Percentiles rank a stretch among this genome's conserved stretches.
These are phyloP conservation scores for Actinostola sp. DNA, from an alignment of 92 coral and sea anemone species.

Conservation along the genomic window DNA sequence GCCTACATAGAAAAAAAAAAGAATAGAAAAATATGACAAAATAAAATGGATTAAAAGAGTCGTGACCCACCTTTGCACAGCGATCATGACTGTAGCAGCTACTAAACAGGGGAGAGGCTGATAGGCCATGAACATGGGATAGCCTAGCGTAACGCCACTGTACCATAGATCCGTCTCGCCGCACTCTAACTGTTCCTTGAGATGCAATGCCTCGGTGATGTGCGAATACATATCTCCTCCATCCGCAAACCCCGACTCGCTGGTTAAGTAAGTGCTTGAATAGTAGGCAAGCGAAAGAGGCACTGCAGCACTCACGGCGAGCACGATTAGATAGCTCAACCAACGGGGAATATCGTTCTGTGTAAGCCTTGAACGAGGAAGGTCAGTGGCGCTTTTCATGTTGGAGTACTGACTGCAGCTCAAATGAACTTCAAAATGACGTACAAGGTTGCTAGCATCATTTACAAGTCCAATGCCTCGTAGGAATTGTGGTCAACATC, in stretches of 20 bases:
- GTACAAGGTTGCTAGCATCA: no score
- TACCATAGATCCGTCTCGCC: constrained; percentile 78
- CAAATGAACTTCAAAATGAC: no score
- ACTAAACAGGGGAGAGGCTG: constrained; percentile 74
- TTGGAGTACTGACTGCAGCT: background rate
- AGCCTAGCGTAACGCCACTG: constrained; percentile 66
- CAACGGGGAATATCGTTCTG: constrained; percentile 65
- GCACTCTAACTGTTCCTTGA: constrained; percentile 50
- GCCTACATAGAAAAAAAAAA: background rate
- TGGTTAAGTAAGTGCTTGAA: constrained; percentile 55
- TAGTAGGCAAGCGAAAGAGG: constrained; percentile 44
- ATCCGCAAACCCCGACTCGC: constrained; percentile 54
- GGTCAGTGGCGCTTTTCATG: background rate
- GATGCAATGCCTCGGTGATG: constrained; percentile 45
- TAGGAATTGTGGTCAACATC: background rate
- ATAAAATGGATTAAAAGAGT: background rate
- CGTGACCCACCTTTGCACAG: constrained; percentile 61
- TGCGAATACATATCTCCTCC: constrained; percentile 81
- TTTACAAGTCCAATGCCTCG: no score
- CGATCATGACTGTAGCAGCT: constrained; percentile 54
- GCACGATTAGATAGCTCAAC: constrained; percentile 55
- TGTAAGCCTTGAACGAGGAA: background rate
- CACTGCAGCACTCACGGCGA: constrained; percentile 54
- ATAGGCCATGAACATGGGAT: constrained; percentile 72
- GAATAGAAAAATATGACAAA: background rate